Conservation (phyloP, 2,888 invertebrate genomes). For the Archaeoteleia sp. region DNA sequence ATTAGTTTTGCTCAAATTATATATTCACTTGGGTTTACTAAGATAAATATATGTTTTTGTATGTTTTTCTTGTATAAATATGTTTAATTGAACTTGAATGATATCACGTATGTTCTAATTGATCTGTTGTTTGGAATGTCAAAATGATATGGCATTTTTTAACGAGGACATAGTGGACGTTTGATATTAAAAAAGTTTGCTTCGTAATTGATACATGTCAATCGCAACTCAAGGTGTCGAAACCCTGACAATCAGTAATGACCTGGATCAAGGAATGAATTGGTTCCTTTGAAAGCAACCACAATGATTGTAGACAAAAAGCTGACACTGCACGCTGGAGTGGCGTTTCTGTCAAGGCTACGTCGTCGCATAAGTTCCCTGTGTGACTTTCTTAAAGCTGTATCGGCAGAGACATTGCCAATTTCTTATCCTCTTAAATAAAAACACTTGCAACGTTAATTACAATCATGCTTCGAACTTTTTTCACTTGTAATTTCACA, state of each 20-base stretch:
- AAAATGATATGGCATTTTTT: too few species aligned
- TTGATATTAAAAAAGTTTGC: constrained; percentile 5
- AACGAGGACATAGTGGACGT: too few species aligned
- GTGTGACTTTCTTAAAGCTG: constrained; percentile 9
- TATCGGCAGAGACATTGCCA: neutral
- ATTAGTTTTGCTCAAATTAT: too few species aligned
- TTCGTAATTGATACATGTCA: constrained; percentile 12
- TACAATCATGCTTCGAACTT: too few species aligned
- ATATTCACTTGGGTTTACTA: too few species aligned
- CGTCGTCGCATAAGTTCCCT: constrained; percentile 26
- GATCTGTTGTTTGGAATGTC: too few species aligned
- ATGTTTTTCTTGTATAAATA: too few species aligned
- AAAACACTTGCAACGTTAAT: too few species aligned
- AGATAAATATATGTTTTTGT: too few species aligned
- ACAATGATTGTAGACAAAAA: constrained; percentile 44
- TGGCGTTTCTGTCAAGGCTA: constrained; percentile 53
- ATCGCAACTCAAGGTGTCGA: constrained; percentile 42
- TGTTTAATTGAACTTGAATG: too few species aligned
- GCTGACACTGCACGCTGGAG: constrained; percentile 56
- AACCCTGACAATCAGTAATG: constrained; percentile 66
- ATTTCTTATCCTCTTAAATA: neutral
- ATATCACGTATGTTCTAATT: too few species aligned
- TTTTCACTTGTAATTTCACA: too few species aligned
- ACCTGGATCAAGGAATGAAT: constrained; percentile 58
- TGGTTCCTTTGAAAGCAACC: constrained; percentile 51